Evolutionary conservation across 1,140 invertebrate species (phyloP), one percentile per base, ranked within the genome.

Genomic region (Conopomorpha cramerella): DNA sequence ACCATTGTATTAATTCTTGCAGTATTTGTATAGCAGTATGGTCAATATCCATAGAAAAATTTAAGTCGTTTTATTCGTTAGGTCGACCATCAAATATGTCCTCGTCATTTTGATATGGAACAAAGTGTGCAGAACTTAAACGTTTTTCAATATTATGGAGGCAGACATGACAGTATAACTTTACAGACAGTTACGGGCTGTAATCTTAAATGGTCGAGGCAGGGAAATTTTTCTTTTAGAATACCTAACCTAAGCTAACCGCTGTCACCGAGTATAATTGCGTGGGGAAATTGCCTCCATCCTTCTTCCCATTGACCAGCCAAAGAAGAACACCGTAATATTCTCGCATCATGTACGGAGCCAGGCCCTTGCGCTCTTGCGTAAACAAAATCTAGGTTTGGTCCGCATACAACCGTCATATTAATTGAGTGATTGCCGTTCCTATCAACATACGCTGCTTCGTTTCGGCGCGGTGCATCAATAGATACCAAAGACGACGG

Each of bases 71-170:
- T 19, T 13, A 8, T 23, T 23, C 32, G n/a, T 34, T 19, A 3
- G 12, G n/a, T 2, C 10, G 12, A 3, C 3, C 3, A 34, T 34
- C 10, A 12, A 25, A 25, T 2, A 2, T 1, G 8, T 7, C 17
- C 13, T 23, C 17, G 19, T 23, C 18, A 25, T 34, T 17, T 3
- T 25, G 2, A 14, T 34, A 34, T 17, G 32, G 17, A 17, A 10
- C 15, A 14, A 25, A 34, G 16, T 12, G n/a, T 4, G 11, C 15
- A n/a, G 32, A 34, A 2, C 32, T 19, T 14, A 34, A n/a, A 8
- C 33, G 18, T 15, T 34, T 34, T 34, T 34, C 33, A 34, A 34
- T 34, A 8, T 34, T 34, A 26, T 34, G 33, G 16, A 34, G 15
- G 1, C 8, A 34, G 14, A 14, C 19, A 8, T 11, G 33, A 34